Evolutionary conservation across 2,113 vertebrate genomes (phyloP), one percentile per base, ranked within the genome.

Genomic region (Semnornis frantzii): DNA sequence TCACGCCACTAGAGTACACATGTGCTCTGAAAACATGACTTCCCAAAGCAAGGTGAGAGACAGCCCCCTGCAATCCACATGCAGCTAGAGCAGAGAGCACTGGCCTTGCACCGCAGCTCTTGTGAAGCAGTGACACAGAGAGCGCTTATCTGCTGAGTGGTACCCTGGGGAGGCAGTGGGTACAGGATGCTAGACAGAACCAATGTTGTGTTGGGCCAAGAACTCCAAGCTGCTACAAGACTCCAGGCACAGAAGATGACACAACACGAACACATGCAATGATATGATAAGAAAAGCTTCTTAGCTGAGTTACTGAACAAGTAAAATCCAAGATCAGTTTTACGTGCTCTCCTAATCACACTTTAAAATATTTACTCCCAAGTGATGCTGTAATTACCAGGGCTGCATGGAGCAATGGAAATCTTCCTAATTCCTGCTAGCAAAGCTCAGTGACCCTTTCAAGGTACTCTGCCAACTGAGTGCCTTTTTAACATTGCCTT

Each of bases 401-500:
- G 6, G n/a, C 71, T 59, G 20, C 13, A 8, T 12, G n/a, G 34
- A 65, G 34, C 39, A 84, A 82, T 8, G 3, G 33, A 79, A 93
- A 65, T 28, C 37, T 64, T 75, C 34, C 68, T n/a, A 88, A 52
- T 27, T 73, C 63, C 28, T 30, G 31, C 39, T 14, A 57, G 65
- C 69, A 55, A 30, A 69, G 84, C 62, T 52, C 46, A 33, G 82
- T 71, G 79, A 75, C 78, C 58, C 71, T 85, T 88, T 54, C 74
- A 55, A 82, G 15, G 62, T 33, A 82, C 21, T 83, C 78, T 55
- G 55, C 72, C 76, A 88, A 74, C 69, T 86, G 92, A 28, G 58
- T 86, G 90, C 70, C 82, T 92, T 77, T 92, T 64, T 37, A 89
- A 79, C 39, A 25, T 62, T 82, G n/a, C 55, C 55, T 92, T 75